These are phyloP conservation scores for Clarias laeviceps DNA, from an alignment of 2,797 vertebrate species.

Conservation along the genomic window DNA sequence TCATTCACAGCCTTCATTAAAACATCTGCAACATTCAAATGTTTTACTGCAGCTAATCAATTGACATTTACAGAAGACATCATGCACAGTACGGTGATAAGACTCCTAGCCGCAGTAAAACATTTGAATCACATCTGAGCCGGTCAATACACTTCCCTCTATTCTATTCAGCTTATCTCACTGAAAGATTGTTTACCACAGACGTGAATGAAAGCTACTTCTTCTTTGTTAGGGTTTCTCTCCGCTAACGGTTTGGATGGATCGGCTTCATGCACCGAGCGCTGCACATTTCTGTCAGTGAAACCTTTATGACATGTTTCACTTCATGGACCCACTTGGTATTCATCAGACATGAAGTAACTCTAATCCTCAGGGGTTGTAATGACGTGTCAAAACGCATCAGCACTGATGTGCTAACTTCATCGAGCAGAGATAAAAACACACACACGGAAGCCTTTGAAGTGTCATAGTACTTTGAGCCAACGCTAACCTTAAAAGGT, in stretches of 20 bases:
- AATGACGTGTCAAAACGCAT: not conserved
- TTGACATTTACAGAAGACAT: no score
- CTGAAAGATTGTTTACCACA: not conserved
- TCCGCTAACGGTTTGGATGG: not conserved
- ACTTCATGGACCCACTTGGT: not conserved
- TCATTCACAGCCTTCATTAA: no score
- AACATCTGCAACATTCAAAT: no score
- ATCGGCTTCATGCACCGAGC: not conserved
- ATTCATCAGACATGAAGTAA: conserved; percentile 8
- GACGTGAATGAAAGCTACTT: not conserved
- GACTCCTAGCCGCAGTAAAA: no score
- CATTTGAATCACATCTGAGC: not conserved
- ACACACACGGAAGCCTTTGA: not conserved
- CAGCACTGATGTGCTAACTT: not conserved
- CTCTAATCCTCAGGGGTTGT: not conserved
- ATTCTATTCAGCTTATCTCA: not conserved
- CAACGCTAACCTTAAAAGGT: not conserved
- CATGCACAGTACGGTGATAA: no score
- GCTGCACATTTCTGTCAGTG: not conserved
- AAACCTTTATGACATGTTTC: not conserved
- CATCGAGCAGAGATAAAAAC: not conserved
- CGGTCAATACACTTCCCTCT: not conserved
- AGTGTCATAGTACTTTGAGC: not conserved
- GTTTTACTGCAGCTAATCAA: no score
- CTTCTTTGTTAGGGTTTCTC: not conserved